Percentiles rank a stretch among this genome's conserved stretches.
Conservation (phyloP, 1,140 invertebrate species). For the Dinothrombium tinctorium region DNA sequence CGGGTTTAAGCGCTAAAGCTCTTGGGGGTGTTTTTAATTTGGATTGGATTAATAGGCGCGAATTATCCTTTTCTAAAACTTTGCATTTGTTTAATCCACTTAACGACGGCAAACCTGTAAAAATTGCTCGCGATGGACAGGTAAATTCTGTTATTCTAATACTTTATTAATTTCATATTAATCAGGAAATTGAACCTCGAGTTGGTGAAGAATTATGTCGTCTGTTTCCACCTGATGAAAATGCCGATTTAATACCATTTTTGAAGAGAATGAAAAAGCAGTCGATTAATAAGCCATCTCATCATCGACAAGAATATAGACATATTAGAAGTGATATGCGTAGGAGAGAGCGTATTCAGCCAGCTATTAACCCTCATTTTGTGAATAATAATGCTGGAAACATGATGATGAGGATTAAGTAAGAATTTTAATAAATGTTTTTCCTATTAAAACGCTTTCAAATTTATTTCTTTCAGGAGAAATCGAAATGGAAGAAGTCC, state of each 20-base stretch:
- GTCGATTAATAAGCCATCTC: background rate
- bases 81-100: constrained; percentile 85
- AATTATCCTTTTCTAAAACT: constrained; percentile 72
- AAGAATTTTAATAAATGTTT: no score
- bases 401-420: no score
- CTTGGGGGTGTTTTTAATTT: constrained; percentile 84
- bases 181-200: constrained; percentile 73
- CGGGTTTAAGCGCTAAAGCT: constrained; percentile 67
- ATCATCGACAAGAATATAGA: background rate
- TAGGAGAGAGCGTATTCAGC: no score
- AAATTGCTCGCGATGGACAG: constrained; percentile 89
- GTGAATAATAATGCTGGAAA: no score
- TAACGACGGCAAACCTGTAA: constrained; percentile 96
- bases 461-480: background rate
- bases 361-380: no score
- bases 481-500: background rate
- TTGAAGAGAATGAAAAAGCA: constrained; percentile 40
- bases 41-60: constrained; percentile 82
- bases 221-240: constrained; percentile 76
- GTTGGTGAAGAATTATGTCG: constrained; percentile 82
- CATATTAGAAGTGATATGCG: no score
- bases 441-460: no score
- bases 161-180: constrained; percentile 9
- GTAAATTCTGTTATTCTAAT: constrained; percentile 16
- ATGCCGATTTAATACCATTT: constrained; percentile 70